Evolutionary conservation across 2,113 vertebrate species (phyloP), one percentile per base, ranked within the genome.

Genomic region (Cinclus mexicanus): DNA sequence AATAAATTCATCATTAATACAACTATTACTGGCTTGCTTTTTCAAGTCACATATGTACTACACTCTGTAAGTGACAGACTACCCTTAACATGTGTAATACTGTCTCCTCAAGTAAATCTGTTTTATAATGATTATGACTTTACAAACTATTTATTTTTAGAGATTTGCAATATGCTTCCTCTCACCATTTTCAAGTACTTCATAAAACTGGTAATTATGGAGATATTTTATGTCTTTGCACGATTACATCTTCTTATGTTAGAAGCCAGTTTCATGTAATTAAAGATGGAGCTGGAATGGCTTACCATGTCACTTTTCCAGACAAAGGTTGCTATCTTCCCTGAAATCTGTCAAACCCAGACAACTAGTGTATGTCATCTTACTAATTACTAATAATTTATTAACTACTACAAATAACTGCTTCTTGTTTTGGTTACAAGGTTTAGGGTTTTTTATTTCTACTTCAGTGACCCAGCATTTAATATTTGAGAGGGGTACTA

Each of bases 101-200:
- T 77, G 68, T 83, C 96, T 95, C 87, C 91, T 86, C 75, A 5
- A 95, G 82, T 90, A 94, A 95, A 90, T 94, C 93, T 95, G 94
- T 94, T 95, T 96, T 90, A 95, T 86, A 94, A 88, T 96, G 92
- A 95, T 88, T 80, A 91, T 90, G 76, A 74, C 82, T 93, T 95
- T 91, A 96, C 71, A 92, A 95, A 96, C 82, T 90, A 80, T 72
- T 93, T 96, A 96, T 97, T 96, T 97, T 95, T 95, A 95, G 87
- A 95, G 68, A 91, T 74, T 86, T 55, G 90, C 95, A 97, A 95
- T 96, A 97, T 95, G 93, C 59, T 96, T 74, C 72, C 90, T 94
- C 92, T 96, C 84, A 94, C 52, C 26, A 90, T 92, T 95, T 92
- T 88, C 75, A 90, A 86, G 79, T 68, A 85, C 82, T 96, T 89